phyloP scores from a whole-genome alignment of 2,797 vertebrate species.

The Peromyscus attwateri region DNA sequence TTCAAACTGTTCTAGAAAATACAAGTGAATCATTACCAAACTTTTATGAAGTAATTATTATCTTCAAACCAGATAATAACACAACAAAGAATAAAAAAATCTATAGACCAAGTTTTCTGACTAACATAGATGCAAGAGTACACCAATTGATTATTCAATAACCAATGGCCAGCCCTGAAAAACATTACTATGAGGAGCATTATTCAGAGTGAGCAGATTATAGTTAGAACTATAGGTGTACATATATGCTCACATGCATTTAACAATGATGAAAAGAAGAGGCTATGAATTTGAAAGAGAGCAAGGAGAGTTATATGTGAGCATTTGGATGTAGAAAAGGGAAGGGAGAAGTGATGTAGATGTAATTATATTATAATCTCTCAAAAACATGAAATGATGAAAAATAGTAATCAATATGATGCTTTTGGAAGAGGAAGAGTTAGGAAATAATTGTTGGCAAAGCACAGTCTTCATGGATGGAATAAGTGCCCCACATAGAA shows the following conservation, averaged over 20 bases:
- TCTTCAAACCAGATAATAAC: background rate
- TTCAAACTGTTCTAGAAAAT: background rate
- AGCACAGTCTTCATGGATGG: too few species aligned
- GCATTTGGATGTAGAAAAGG: background rate
- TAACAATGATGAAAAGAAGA: background rate
- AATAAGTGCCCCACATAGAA: background rate
- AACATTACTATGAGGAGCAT: background rate
- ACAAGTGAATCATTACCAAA: background rate
- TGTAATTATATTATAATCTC: background rate
- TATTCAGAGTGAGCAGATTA: background rate
- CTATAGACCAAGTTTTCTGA: background rate
- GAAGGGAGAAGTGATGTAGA: background rate
- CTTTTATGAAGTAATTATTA: background rate
- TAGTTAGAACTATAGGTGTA: background rate
- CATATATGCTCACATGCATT: background rate
- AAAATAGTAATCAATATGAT: background rate
- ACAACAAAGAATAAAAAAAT: background rate
- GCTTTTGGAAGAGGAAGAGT: background rate
- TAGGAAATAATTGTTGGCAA: background rate
- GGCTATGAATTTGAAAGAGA: background rate
- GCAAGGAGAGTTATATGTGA: background rate
- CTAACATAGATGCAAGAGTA: background rate
- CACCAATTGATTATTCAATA: background rate
- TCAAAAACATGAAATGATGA: background rate
- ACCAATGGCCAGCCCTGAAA: background rate